These are phyloP conservation scores for Tyria jacobaeae DNA, from an alignment of 2,888 invertebrate species.

Conservation along the genomic window DNA sequence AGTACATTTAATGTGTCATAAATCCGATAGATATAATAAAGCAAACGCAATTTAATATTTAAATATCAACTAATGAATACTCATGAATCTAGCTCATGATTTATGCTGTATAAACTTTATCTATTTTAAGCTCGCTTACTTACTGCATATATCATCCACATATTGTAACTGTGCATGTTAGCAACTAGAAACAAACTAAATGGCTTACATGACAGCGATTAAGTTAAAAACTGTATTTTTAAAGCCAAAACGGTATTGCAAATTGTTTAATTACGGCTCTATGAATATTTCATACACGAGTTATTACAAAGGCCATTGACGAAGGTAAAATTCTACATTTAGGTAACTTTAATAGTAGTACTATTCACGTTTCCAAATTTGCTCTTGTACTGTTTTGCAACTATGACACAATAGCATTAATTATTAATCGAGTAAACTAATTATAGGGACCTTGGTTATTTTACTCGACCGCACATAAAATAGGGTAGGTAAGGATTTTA, in stretches of 20 bases:
- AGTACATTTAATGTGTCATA: background rate
- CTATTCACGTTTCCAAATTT: constrained; percentile 49
- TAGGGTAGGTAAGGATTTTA: constrained; percentile 33
- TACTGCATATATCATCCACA: constrained; percentile 40
- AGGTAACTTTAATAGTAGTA: constrained; percentile 47
- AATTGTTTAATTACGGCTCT: constrained; percentile 66
- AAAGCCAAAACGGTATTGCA: constrained; percentile 65
- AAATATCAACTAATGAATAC: background rate
- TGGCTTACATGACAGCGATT: constrained; percentile 33
- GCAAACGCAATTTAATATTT: background rate
- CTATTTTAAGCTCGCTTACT: constrained; percentile 24
- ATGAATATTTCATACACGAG: constrained; percentile 72
- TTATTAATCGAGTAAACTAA: constrained; percentile 51
- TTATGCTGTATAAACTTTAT: constrained; percentile 27
- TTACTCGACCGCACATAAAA: constrained; percentile 41
- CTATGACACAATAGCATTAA: constrained; percentile 47
- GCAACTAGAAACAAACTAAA: constrained; percentile 39
- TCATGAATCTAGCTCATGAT: constrained; percentile 27
- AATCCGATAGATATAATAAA: background rate
- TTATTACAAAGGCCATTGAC: constrained; percentile 68
- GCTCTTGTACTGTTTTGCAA: constrained; percentile 48
- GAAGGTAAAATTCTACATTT: constrained; percentile 63
- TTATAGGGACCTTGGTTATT: constrained; percentile 50
- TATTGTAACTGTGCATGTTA: constrained; percentile 28
- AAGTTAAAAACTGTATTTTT: constrained; percentile 39